A percentile compares a stretch with the other conserved stretches of the same genome.
Evolutionary conservation across 1,140 invertebrate species (phyloP).

Genomic region (Spodoptera frugiperda): DNA sequence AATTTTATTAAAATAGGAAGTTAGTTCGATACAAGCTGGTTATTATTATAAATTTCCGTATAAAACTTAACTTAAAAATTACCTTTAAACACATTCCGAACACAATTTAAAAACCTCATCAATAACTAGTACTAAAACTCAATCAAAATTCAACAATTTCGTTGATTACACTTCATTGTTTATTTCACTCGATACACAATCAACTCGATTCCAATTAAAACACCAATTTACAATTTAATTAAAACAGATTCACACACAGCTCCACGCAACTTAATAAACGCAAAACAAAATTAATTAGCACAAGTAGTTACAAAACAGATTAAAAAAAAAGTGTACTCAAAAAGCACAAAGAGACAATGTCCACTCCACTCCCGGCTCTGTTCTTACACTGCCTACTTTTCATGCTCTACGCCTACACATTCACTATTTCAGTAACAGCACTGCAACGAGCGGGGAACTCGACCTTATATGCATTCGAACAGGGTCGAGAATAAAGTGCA

Average conservation of each 20-base stretch:
- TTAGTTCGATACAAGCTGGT: not conserved
- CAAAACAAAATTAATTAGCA: constrained; percentile 46
- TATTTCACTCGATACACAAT: not conserved
- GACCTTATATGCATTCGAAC: constrained; percentile 62
- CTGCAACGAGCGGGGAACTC: constrained; percentile 58
- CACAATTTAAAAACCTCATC: not conserved
- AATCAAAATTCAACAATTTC: constrained; percentile 2
- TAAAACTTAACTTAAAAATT: not conserved
- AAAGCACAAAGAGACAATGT: constrained; percentile 60
- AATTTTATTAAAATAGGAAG: not conserved
- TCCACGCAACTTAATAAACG: constrained; percentile 39
- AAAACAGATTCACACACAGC: constrained; percentile 53
- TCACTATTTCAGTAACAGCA: constrained; percentile 79
- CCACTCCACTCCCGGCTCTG: constrained; percentile 74
- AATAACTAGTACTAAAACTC: constrained; percentile 1
- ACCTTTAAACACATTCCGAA: constrained; percentile 13
- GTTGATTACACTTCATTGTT: constrained; percentile 6
- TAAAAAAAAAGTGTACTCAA: constrained; percentile 41
- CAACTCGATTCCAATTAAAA: constrained; percentile 1
- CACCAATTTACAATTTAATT: constrained; percentile 62
- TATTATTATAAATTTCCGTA: not conserved
- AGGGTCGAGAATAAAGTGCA: constrained; percentile 61
- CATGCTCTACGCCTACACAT: constrained; percentile 83
- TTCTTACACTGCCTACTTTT: constrained; percentile 84
- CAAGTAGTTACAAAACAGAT: constrained; percentile 29